Evolutionary conservation across 2,888 invertebrate genomes (phyloP).

Genomic region (Agrochola macilenta): DNA sequence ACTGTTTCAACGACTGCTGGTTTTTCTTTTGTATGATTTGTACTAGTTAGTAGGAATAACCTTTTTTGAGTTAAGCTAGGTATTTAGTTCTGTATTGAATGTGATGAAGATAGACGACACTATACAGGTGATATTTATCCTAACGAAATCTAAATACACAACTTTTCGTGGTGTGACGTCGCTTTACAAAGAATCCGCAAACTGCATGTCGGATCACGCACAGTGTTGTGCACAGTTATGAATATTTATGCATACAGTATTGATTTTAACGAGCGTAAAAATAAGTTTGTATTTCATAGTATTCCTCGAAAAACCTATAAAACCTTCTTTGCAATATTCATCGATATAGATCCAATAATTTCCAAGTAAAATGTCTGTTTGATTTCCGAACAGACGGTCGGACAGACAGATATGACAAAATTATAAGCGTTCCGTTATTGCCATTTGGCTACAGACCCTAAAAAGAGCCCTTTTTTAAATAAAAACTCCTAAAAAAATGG

Average conservation of each 20-base stretch:
- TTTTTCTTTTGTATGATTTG: slow-evolving; percentile 32
- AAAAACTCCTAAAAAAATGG: background rate
- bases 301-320: background rate
- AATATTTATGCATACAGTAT: background rate
- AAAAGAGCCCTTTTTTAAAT: background rate
- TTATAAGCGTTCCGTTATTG: background rate
- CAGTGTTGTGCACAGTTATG: background rate
- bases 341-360: background rate
- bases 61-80: background rate
- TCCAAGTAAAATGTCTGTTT: background rate
- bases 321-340: background rate
- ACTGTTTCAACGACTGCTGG: slow-evolving; percentile 32
- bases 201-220: background rate
- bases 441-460: background rate
- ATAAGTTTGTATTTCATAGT: background rate
- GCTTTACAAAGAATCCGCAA: background rate
- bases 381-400: background rate
- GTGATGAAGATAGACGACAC: background rate
- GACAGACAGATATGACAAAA: background rate
- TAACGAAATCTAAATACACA: no score
- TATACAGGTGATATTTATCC: no score
- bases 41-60: background rate
- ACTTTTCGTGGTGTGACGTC: no score
- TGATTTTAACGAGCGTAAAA: background rate
- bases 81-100: background rate